These are phyloP conservation scores for Prunella himalayana DNA, from an alignment of 2,113 vertebrate species.

Conservation along the genomic window DNA sequence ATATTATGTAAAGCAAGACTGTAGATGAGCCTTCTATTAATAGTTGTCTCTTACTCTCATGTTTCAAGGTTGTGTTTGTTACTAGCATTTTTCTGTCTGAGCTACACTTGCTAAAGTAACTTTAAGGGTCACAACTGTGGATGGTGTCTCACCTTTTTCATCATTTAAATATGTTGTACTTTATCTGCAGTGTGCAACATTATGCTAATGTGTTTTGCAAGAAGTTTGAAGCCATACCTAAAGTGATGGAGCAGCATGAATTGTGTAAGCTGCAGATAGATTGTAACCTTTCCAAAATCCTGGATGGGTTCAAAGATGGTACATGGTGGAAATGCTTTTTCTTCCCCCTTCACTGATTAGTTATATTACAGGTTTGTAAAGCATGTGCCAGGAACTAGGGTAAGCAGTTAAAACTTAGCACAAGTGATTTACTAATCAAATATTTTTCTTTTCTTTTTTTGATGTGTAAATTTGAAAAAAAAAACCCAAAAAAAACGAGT, in stretches of 20 bases:
- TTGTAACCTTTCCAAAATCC: background rate
- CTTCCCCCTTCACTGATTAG: background rate
- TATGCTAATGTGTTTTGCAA: background rate
- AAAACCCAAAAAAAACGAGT: too few species aligned
- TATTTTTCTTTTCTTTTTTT: background rate
- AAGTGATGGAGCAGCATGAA: background rate
- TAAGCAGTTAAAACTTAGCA: background rate
- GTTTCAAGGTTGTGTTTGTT: background rate
- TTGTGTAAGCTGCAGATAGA: fast-evolving
- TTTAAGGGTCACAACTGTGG: background rate
- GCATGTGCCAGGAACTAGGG: background rate
- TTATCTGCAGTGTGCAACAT: background rate
- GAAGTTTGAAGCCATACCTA: background rate
- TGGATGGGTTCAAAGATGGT: background rate
- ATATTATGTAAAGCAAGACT: background rate
- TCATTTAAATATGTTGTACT: background rate
- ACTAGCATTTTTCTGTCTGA: background rate
- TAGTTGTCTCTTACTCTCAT: background rate
- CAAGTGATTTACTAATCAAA: background rate
- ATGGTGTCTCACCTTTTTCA: background rate
- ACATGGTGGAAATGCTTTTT: background rate
- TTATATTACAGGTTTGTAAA: background rate
- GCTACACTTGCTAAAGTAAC: background rate
- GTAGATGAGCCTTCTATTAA: background rate
- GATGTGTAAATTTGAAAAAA: background rate